Base-by-base conservation (phyloP, 2,797 vertebrate genomes). In the Syngnathus rostellatus region DNA sequence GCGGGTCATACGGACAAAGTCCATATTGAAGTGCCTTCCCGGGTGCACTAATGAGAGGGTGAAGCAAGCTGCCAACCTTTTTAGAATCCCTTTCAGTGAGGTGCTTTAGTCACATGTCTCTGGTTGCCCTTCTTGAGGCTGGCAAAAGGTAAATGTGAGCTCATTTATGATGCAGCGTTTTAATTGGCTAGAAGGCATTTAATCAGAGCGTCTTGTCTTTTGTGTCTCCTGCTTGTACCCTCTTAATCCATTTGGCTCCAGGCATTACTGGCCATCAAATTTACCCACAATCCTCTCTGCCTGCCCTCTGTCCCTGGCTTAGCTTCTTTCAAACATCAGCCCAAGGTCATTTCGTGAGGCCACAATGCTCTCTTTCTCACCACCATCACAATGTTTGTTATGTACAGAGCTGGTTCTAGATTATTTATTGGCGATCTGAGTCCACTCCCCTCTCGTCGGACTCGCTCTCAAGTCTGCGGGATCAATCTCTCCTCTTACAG, bases 341-440 rank as follows among this genome's bases (percentile, higher is more conserved):
- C 80, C 81, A 85, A 87, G 83, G 81, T 87, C 77, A 70, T 65
- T 77, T 73, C 72, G 38, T 75, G 16, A 62, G 70, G 41, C 14
- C 50, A 51, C 50, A 21, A 43, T 23, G 53, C 45, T n/a, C 62
- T 48, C 39, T 67, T 64, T 72, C 62, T 19, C 39, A 16, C 19
- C 38, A 10, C 17, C 55, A 17, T 40, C 51, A 25, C 16, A 7
- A 38, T 41, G 9, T 25, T 54, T 11, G 8, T 5, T 25, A 21
- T 40, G 38, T 11, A 9, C 19, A 21, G 38, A 41, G 14, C 38
- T 39, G 37, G 39, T 39, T 60, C 39, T 40, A 9, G n/a, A 60
- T 40, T 17, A 60, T 60, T 60, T 40, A 40, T 60, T 41, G 8
- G 6, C 67, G 62, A 19, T 8, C 50, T 21, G 6, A 11, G 2